Base-by-base conservation (phyloP, 2,888 invertebrate genomes). In the Hoplodrina blanda region DNA sequence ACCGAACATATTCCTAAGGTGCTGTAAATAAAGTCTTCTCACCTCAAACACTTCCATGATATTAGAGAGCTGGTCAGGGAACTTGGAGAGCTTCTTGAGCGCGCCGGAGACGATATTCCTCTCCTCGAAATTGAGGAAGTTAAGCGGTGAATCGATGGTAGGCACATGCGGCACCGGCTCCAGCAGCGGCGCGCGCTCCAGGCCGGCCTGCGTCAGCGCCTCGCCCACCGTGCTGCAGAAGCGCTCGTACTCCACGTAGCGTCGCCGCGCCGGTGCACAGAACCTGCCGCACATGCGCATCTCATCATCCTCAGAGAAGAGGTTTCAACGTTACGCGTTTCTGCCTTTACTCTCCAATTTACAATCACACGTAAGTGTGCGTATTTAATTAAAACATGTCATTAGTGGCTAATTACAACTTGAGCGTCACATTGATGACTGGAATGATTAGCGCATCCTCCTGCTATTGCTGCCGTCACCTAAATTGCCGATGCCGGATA, bases 51-150 rank as follows among this genome's bases (percentile, higher is more conserved):
- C 95, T 59, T 97, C 97, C 62, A 97, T 95, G 54, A 98, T 95
- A 85, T 98, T 98, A 71, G 97, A 97, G 50, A 97, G 94, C 76
- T 97, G 96, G 83, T 97, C 97, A 0, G 97, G 97, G 57, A 96
- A 96, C 80, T 96, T 96, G 49, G 97, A 96, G 25, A 98, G 94
- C 88, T 97, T 98, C 90, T 97, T 96, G 85, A 98, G 95, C 0
- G 97, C 98, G 68, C 96, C 93, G 1, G 97, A 96, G 52, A 97
- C 96, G 46, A 95, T 89, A 70, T 95, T 95, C 41, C 98, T 95
- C 92, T 98, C 98, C 76, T 98, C 97, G 90, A 97, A 98, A 92
- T 97, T 97, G 79, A 98, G 96, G 96, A 97, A 98, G 90, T 93
- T 93, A 82, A 88, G 90, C 81, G 97, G 96, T 80, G 97, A 96